Evolutionary conservation across 2,888 invertebrate species (phyloP).

Genomic region (Epicampocera succincta): DNA sequence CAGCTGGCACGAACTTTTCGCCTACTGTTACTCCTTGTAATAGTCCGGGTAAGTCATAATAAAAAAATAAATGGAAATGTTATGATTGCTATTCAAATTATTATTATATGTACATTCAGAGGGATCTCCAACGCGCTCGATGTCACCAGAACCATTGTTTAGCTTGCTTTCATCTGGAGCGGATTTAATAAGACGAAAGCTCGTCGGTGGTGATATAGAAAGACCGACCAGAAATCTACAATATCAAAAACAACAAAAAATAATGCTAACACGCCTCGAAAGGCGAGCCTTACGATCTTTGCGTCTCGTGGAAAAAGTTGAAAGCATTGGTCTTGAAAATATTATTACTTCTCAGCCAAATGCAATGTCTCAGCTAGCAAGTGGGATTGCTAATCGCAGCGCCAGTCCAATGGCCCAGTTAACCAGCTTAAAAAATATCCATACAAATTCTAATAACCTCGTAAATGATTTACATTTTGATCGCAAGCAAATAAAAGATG

Average conservation of each 20-base stretch:
- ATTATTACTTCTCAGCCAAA: slow-evolving; percentile 85
- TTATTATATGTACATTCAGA: slow-evolving; percentile 70
- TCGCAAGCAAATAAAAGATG: slow-evolving; percentile 81
- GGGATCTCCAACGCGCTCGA: slow-evolving; percentile 84
- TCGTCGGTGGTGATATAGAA: slow-evolving; percentile 83
- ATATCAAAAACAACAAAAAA: slow-evolving; percentile 77
- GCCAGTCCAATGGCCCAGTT: slow-evolving; percentile 90
- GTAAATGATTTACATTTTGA: slow-evolving; percentile 81
- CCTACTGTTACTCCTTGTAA: slow-evolving; percentile 95
- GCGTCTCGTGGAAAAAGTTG: slow-evolving; percentile 85
- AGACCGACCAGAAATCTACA: slow-evolving; percentile 77
- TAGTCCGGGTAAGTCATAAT: slow-evolving; percentile 85
- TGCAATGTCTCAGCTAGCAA: slow-evolving; percentile 84
- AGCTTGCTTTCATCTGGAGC: slow-evolving; percentile 86
- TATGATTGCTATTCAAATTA: too few species aligned
- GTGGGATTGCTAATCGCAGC: slow-evolving; percentile 83
- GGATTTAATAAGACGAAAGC: slow-evolving; percentile 85
- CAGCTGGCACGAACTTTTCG: slow-evolving; percentile 86
- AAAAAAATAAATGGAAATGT: neutral
- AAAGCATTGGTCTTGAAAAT: slow-evolving; percentile 86
- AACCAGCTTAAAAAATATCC: slow-evolving; percentile 86
- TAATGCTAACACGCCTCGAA: slow-evolving; percentile 79
- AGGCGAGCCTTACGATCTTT: slow-evolving; percentile 82
- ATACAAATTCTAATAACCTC: slow-evolving; percentile 79
- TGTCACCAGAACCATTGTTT: slow-evolving; percentile 82